These are phyloP conservation scores for Aphidoletes aphidimyza DNA, from an alignment of 2,888 invertebrate genomes.

Conservation along the genomic window DNA sequence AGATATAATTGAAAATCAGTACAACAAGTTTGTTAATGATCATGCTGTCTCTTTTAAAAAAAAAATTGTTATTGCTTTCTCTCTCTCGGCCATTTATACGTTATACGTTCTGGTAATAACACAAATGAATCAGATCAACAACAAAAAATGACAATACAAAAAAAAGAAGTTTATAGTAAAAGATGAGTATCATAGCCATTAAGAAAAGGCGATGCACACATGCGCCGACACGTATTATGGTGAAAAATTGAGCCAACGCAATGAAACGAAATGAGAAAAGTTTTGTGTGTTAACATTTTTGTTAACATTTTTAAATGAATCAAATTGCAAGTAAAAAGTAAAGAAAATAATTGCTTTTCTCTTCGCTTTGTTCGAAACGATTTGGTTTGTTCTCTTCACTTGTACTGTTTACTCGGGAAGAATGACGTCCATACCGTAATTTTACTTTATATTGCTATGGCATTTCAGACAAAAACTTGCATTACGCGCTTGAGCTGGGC, in stretches of 20 bases:
- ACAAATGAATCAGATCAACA: background rate
- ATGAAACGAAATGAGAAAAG: constrained; percentile 47
- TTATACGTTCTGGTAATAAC: too few relatives aligned
- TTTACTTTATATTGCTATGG: background rate
- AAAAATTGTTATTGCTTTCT: too few relatives aligned
- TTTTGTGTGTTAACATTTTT: constrained; percentile 50
- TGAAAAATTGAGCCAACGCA: constrained; percentile 29
- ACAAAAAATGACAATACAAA: background rate
- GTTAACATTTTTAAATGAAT: constrained; percentile 53
- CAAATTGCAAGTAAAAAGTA: background rate
- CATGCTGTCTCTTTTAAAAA: too few relatives aligned
- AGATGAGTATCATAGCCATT: background rate
- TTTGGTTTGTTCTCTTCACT: background rate
- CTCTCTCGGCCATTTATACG: too few relatives aligned
- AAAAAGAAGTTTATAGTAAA: constrained; percentile 21
- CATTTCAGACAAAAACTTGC: constrained; percentile 10
- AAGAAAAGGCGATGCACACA: background rate
- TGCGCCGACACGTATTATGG: background rate
- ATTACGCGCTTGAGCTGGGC: background rate
- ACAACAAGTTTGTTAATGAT: too few relatives aligned
- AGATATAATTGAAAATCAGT: too few relatives aligned
- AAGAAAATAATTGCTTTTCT: constrained; percentile 50
- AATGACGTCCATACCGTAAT: constrained; percentile 11
- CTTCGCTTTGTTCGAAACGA: background rate
- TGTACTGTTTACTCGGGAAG: background rate